Evolutionary conservation across 2,797 vertebrate genomes (phyloP), one percentile per base, ranked within the genome.

Genomic region (Premnoplex brunnescens): DNA sequence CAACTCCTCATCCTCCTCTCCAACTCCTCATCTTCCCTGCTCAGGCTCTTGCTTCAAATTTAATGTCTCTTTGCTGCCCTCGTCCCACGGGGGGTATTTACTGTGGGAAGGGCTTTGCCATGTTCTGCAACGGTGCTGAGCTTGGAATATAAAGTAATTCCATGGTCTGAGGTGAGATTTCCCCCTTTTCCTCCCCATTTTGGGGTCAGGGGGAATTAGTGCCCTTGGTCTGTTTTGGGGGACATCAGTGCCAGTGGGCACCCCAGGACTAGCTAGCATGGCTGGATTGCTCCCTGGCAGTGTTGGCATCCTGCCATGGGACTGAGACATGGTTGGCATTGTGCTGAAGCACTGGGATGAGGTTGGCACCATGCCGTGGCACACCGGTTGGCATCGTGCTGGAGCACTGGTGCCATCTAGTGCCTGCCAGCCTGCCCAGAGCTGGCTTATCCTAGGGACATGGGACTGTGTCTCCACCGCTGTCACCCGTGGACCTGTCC

Each of bases 341-440:
- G 30, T 63, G 62, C 60, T 43, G 60, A 21, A 43, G 39, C 55
- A 18, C 34, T 30, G 69, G 37, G 34, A 41, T 4, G 10, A 0
- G 5, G 17, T 5, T 62, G 89, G 64, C 44, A 30, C 39, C 1
- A 0, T 3, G 12, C 43, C 2, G 6, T 55, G 79, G 41, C 27
- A 9, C 1, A 2, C 34, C 0, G 0, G 15, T 17, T 91, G 91
- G 63, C 77, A 51, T 54, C 0, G 0, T 0, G 5, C 81, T 91
- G 88, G 67, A 88, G 83, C 48, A 49, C 77, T 97, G 87, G 81
- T 75, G 94, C 97, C 97, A 95, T 82, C 97, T 97, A 78, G 92
- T 5, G 97, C 85, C 66, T 81, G 46, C 12, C 48, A 67, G 13
- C 34, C 73, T 21, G n/a, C 48, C 32, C 48, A 5, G 3, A 8